Conservation (phyloP, 1,140 invertebrate species). For the Leptinotarsa defecta region DNA sequence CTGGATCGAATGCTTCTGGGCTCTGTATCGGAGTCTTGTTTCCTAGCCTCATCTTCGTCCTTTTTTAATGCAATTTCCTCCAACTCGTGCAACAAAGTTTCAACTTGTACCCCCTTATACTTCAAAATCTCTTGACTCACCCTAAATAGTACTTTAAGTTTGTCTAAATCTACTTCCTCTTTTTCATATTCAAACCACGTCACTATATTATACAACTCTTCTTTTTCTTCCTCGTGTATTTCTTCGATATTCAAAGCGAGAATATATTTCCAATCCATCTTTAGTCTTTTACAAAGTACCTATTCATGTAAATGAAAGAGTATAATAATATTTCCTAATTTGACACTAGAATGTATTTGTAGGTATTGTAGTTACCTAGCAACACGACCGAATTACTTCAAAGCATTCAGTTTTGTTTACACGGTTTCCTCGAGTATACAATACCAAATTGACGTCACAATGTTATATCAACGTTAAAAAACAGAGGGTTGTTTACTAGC, state of each 20-base stretch:
- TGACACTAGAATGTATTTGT: background rate
- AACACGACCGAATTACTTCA: background rate
- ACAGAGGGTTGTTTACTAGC: no score
- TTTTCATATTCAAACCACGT: conserved; percentile 64
- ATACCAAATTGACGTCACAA: no score
- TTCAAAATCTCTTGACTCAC: conserved; percentile 68
- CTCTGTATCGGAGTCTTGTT: conserved; percentile 44
- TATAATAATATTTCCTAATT: no score
- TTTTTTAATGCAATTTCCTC: conserved; percentile 58
- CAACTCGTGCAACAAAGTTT: conserved; percentile 60
- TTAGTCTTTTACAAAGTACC: background rate
- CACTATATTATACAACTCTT: conserved; percentile 64
- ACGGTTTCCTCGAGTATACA: no score
- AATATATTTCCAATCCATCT: conserved; percentile 65
- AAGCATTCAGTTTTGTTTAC: no score
- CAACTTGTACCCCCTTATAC: conserved; percentile 69
- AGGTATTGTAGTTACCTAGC: background rate
- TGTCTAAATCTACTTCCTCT: conserved; percentile 60
- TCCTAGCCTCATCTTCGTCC: conserved; percentile 55
- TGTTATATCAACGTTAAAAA: no score
- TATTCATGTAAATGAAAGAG: no score
- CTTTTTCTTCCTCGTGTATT: conserved; percentile 64
- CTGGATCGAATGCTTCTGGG: conserved; percentile 37
- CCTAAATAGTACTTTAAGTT: conserved; percentile 57
- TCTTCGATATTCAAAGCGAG: conserved; percentile 61